Evolutionary conservation across 2,888 invertebrate genomes (phyloP).

Genomic region (Cremastinae sp.): DNA sequence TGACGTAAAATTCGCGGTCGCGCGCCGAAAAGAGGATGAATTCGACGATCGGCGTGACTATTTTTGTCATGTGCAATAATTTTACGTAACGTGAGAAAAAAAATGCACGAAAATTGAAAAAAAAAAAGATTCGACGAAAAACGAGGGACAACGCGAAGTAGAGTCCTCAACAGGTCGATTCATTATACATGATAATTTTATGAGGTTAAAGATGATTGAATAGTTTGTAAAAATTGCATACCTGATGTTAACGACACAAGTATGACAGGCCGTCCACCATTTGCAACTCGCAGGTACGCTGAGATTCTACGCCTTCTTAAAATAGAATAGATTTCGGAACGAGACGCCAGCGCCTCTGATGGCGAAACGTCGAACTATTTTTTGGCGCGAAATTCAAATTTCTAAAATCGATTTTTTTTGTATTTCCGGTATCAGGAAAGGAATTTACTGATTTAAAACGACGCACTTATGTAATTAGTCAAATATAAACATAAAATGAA

Average conservation of each 20-base stretch:
- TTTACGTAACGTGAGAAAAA: slow-evolving; percentile 71
- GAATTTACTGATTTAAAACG: too few relatives aligned
- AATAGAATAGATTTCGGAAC: slow-evolving; percentile 63
- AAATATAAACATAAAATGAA: too few relatives aligned
- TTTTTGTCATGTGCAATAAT: slow-evolving; percentile 72
- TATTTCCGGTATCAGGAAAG: too few relatives aligned
- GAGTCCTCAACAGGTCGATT: background rate
- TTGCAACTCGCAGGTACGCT: slow-evolving; percentile 74
- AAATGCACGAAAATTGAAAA: slow-evolving; percentile 18
- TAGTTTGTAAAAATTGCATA: slow-evolving; percentile 64
- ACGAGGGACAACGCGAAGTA: slow-evolving; percentile 7
- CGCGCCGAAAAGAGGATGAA: slow-evolving; percentile 18
- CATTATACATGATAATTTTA: slow-evolving; percentile 13
- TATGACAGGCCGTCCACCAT: slow-evolving; percentile 78
- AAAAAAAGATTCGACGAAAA: slow-evolving; percentile 8
- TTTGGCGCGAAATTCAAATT: slow-evolving; percentile 26
- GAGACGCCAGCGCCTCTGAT: slow-evolving; percentile 61
- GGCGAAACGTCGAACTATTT: slow-evolving; percentile 28
- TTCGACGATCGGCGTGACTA: slow-evolving; percentile 68
- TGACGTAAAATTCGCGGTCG: background rate
- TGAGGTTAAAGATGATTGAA: slow-evolving; percentile 26
- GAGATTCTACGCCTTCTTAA: slow-evolving; percentile 62
- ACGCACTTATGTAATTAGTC: too few relatives aligned
- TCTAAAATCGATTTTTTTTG: background rate
- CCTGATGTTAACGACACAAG: slow-evolving; percentile 78